phyloP scores from a whole-genome alignment of 2,797 vertebrate species.

The Myotis pilosus region DNA sequence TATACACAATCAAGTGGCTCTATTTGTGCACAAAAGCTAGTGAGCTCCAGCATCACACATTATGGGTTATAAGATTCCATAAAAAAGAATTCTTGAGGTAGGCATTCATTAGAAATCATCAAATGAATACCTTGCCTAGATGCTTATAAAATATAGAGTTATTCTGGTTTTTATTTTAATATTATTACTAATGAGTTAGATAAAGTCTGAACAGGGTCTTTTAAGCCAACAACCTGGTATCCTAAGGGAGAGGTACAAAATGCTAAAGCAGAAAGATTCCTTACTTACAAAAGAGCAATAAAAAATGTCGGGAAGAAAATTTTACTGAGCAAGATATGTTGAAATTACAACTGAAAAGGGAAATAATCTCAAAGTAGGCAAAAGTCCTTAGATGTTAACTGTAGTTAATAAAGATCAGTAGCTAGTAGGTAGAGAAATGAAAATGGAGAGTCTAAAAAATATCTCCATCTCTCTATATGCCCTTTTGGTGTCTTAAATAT shows the following conservation, averaged over 20 bases:
- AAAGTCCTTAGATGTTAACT: background rate
- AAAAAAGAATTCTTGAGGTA: slow-evolving; percentile 11
- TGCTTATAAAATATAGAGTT: background rate
- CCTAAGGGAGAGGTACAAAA: background rate
- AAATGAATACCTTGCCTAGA: background rate
- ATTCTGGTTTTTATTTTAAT: slow-evolving; percentile 23
- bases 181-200: background rate
- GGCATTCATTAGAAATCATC: slow-evolving; percentile 6
- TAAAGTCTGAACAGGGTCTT: background rate
- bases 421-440: background rate
- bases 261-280: background rate
- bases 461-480: background rate
- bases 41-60: background rate
- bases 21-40: slow-evolving; percentile 13
- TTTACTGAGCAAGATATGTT: background rate
- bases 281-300: background rate
- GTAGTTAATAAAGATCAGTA: background rate
- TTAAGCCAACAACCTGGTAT: background rate
- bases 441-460: background rate
- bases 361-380: slow-evolving; percentile 21
- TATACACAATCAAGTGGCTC: background rate
- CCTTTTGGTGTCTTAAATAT: background rate
- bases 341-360: background rate
- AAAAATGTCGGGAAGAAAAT: slow-evolving; percentile 13
- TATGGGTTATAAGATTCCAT: background rate